phyloP scores from a whole-genome alignment of 2,113 vertebrate genomes.

The Bubo blakistoni region DNA sequence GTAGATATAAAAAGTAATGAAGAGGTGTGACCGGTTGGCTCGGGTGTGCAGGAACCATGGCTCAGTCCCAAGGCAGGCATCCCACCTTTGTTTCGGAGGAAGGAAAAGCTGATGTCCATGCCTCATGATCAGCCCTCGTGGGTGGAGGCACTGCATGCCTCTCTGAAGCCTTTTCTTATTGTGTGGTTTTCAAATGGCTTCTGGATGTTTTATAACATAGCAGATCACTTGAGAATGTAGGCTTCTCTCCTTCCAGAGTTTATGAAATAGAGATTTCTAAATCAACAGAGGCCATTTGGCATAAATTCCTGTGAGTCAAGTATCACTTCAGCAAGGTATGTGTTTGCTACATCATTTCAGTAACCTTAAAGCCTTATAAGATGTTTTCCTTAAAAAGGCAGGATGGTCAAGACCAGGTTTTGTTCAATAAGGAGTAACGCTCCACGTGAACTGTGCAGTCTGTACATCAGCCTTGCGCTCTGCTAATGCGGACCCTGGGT shows the following conservation, averaged over 20 bases:
- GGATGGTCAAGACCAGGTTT: background rate
- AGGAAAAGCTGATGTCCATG: background rate
- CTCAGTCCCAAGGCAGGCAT: background rate
- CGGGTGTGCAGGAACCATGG: background rate
- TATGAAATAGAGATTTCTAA: background rate
- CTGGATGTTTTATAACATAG: background rate
- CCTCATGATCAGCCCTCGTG: background rate
- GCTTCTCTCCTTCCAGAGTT: background rate
- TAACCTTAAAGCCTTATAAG: background rate
- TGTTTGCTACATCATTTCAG: background rate
- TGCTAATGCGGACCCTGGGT: background rate
- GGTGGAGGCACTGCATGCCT: background rate
- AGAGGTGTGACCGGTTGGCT: background rate
- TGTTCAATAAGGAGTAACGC: background rate
- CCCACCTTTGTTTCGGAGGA: background rate
- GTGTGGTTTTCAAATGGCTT: background rate
- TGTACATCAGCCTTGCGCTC: accelerated
- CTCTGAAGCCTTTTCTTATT: background rate
- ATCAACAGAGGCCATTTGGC: background rate
- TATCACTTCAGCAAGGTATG: background rate
- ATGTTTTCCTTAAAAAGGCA: background rate
- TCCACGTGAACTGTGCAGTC: background rate
- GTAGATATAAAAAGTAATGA: background rate
- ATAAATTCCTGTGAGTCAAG: background rate
- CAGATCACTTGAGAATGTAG: background rate